Conservation (phyloP, 2,888 invertebrate species). For the Papilio demoleus region DNA sequence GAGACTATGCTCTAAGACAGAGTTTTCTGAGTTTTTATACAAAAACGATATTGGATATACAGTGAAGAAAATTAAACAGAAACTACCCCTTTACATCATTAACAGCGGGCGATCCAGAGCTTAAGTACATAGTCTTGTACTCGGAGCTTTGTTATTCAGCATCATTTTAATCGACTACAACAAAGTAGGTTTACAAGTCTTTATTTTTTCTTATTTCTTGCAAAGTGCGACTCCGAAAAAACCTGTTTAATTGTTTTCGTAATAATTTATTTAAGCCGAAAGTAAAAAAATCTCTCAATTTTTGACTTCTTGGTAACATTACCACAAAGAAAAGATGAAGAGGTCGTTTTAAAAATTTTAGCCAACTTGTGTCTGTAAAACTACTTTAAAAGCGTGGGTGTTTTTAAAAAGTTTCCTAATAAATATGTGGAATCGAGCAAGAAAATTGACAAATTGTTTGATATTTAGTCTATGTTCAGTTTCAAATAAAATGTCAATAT, state of each 20-base stretch:
- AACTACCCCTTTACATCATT: slow-evolving; percentile 45
- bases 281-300: neutral
- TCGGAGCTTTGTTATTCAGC: slow-evolving; percentile 23
- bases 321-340: neutral
- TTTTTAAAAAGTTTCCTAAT: too few species aligned
- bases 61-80: neutral
- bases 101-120: slow-evolving; percentile 56
- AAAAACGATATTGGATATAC: neutral
- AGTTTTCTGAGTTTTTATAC: slow-evolving; percentile 27
- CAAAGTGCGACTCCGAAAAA: neutral
- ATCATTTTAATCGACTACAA: slow-evolving; percentile 22
- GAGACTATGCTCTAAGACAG: slow-evolving; percentile 13
- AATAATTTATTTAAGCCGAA: neutral
- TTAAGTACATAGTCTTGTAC: slow-evolving; percentile 61
- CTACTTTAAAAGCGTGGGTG: too few species aligned
- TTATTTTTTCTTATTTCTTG: neutral
- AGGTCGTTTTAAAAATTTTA: neutral
- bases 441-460: neutral
- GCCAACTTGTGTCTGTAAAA: too few species aligned
- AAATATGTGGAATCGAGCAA: neutral
- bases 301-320: neutral
- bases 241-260: neutral
- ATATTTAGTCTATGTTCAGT: slow-evolving; percentile 1
- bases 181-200: slow-evolving; percentile 3
- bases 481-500: neutral